phyloP scores from a whole-genome alignment of 2,797 vertebrate genomes.

The Eospalax fontanierii region DNA sequence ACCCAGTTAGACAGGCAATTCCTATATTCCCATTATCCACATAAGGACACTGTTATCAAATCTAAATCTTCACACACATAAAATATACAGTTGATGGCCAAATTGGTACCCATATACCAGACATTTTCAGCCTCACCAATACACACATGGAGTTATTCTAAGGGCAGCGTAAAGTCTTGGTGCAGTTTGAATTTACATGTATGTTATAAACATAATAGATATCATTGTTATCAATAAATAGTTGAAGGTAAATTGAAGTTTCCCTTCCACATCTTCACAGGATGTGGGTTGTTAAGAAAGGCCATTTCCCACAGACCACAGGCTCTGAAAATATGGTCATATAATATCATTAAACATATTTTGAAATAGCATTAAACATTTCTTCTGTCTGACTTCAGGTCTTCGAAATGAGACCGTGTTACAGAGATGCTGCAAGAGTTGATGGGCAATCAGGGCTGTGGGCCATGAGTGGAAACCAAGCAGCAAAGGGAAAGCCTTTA shows the following conservation, averaged over 20 bases:
- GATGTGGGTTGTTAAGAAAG: neutral
- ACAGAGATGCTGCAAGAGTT: neutral
- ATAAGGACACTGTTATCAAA: neutral
- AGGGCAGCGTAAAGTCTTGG: neutral
- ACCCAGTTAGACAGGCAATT: neutral
- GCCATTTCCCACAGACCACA: neutral
- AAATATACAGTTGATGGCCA: neutral
- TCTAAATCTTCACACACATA: conserved; percentile 11
- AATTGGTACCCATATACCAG: neutral
- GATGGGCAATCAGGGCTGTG: neutral
- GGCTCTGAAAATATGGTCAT: conserved; percentile 37
- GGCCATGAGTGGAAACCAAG: neutral
- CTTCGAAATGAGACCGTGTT: conserved; percentile 36
- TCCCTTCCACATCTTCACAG: neutral
- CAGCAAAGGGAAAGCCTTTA: neutral
- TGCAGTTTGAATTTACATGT: neutral
- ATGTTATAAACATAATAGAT: neutral
- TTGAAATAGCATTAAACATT: conserved; percentile 31
- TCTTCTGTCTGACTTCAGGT: neutral
- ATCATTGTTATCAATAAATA: neutral
- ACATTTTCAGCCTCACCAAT: neutral
- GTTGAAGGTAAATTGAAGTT: conserved; percentile 51
- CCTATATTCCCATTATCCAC: neutral
- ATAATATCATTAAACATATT: neutral
- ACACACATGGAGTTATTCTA: neutral